These are phyloP conservation scores for Deilephila porcellus DNA, from an alignment of 2,888 invertebrate genomes.

Conservation along the genomic window DNA sequence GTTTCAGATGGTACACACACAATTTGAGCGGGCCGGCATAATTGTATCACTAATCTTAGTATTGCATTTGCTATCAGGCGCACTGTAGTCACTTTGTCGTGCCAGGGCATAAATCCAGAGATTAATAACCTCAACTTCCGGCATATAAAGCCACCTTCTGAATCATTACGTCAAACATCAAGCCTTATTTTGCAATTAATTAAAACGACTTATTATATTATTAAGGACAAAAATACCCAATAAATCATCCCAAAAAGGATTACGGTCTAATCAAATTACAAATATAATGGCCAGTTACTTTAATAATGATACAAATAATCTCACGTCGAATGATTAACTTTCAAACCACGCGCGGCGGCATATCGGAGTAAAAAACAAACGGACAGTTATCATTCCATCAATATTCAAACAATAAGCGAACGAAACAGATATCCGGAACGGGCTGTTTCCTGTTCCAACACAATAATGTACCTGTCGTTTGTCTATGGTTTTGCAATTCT, in stretches of 20 bases:
- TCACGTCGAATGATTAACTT: background rate
- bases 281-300: slow-evolving; percentile 17
- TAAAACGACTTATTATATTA: background rate
- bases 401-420: slow-evolving; percentile 61
- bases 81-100: no score
- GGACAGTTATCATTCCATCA: slow-evolving; percentile 43
- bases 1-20: no score
- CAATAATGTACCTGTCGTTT: slow-evolving; percentile 14
- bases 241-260: slow-evolving; percentile 31
- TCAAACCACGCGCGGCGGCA: slow-evolving; percentile 19
- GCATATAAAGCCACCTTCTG: no score
- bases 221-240: background rate
- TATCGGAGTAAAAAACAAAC: slow-evolving; percentile 25
- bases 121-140: no score
- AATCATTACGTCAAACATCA: no score
- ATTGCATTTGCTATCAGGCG: no score
- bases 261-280: background rate
- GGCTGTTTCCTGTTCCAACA: slow-evolving; percentile 55
- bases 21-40: no score
- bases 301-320: slow-evolving; percentile 17
- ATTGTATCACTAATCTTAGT: no score
- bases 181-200: background rate
- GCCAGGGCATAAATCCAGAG: no score
- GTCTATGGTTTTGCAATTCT: background rate
- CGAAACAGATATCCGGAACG: slow-evolving; percentile 56